Percentiles rank a stretch among this genome's conserved stretches.
Conservation (phyloP, 2,888 invertebrate species). For the Notodonta dromedarius region DNA sequence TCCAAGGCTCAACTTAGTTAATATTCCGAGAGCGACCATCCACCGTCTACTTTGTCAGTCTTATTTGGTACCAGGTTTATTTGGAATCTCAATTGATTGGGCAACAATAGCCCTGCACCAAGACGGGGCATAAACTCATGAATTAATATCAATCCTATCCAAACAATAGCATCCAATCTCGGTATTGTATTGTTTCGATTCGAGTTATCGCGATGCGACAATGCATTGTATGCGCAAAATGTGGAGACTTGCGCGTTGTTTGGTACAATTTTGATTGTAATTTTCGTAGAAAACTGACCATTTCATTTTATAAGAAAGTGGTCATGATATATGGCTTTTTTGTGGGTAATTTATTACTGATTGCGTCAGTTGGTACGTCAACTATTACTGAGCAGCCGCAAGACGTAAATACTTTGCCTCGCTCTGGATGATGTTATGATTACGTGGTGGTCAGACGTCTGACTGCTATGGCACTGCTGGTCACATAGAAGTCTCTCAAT, state of each 20-base stretch:
- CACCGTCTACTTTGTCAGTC: constrained; percentile 57
- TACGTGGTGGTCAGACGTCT: too few relatives aligned
- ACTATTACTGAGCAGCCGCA: too few relatives aligned
- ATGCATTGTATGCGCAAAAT: constrained; percentile 23
- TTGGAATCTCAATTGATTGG: constrained; percentile 71
- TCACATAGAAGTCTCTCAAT: too few relatives aligned
- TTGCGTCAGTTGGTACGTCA: too few relatives aligned
- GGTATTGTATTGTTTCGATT: constrained; percentile 8
- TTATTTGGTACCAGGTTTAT: constrained; percentile 69
- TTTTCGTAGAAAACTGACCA: too few relatives aligned
- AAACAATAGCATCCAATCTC: constrained; percentile 8
- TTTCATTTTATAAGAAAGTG: background rate
- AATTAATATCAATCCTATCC: constrained; percentile 22
- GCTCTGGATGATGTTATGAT: too few relatives aligned
- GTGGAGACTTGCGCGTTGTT: background rate
- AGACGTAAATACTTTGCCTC: too few relatives aligned
- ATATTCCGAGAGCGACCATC: constrained; percentile 58
- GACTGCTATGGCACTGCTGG: too few relatives aligned
- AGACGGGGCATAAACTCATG: constrained; percentile 19
- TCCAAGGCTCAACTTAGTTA: constrained; percentile 60
- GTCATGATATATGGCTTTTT: too few relatives aligned
- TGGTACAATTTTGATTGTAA: background rate
- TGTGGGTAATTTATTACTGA: too few relatives aligned
- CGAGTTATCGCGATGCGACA: constrained; percentile 14
- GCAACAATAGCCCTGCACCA: constrained; percentile 60